Base-by-base conservation (phyloP, 2,113 vertebrate species). In the Chloebia gouldiae region DNA sequence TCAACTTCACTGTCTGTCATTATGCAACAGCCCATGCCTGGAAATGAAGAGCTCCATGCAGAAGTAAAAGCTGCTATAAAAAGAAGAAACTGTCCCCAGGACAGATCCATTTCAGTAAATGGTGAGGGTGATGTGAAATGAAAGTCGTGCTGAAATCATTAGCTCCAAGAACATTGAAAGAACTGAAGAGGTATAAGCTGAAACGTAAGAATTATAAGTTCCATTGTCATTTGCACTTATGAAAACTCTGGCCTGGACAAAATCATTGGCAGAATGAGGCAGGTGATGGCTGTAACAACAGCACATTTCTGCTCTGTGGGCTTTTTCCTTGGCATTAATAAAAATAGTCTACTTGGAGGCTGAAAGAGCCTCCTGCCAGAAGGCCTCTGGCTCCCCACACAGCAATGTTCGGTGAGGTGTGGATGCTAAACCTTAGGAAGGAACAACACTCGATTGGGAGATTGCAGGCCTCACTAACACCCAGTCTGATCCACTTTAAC, bases 71-170 rank as follows among this genome's bases (percentile, higher is more conserved):
- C 56, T 78, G 37, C 76, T 86, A 75, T 93, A 86, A 91, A 96
- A 95, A 96, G 82, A 73, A 82, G 54, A 44, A 82, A 64, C 51
- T 71, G 28, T 84, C 80, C 69, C 37, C 44, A 61, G 80, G 76
- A 95, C 81, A 90, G 80, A 86, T 81, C 33, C 40, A 24, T 96
- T 93, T 84, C 92, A 69, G 68, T 60, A 91, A 94, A 90, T 64
- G 69, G 82, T 90, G 68, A 94, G 88, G 33, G 65, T 81, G 88
- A 92, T 81, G 65, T 6, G 7, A 86, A 92, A 94, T 86, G 79
- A 92, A 81, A 88, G 40, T 68, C 88, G 68, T 77, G 71, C 82
- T 81, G 85, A 90, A 78, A 81, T 86, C 77, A 70, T 83, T 93
- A 86, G n/a, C 61, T 78, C 60, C 1, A 1, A 90, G 69, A 88